These are phyloP conservation scores for Battus philenor DNA, from an alignment of 1,140 invertebrate genomes.

Conservation along the genomic window DNA sequence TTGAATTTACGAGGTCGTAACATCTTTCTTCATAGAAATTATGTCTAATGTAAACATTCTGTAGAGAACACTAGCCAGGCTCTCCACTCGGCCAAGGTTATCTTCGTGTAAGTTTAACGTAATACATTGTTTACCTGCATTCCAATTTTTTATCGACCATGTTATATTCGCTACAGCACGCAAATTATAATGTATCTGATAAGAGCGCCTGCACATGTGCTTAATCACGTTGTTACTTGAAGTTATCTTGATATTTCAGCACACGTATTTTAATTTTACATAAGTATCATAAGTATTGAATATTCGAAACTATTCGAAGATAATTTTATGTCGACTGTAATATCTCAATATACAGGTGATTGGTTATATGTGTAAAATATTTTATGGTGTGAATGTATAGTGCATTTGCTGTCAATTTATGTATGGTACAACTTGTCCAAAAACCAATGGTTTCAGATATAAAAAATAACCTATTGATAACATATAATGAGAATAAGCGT, in stretches of 20 bases:
- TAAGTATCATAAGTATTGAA: too few relatives aligned
- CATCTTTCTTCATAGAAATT: slow-evolving; percentile 33
- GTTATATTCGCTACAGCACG: slow-evolving; percentile 24
- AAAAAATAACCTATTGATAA: neutral
- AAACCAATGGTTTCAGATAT: too few relatives aligned
- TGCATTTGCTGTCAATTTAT: too few relatives aligned
- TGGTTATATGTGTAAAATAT: too few relatives aligned
- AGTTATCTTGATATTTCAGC: slow-evolving; percentile 6
- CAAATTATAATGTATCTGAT: slow-evolving; percentile 9
- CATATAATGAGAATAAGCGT: neutral
- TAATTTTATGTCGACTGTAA: neutral
- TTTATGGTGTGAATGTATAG: too few relatives aligned
- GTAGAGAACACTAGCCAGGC: slow-evolving; percentile 47
- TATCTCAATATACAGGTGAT: neutral
- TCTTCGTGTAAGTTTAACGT: slow-evolving; percentile 32
- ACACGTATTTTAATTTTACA: neutral
- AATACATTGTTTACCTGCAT: slow-evolving; percentile 38
- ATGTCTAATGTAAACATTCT: slow-evolving; percentile 52
- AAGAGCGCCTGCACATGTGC: slow-evolving; percentile 3
- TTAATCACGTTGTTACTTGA: slow-evolving; percentile 3
- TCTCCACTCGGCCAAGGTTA: slow-evolving; percentile 56
- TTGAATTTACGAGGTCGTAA: slow-evolving; percentile 24
- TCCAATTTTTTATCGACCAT: slow-evolving; percentile 25
- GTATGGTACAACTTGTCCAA: too few relatives aligned
- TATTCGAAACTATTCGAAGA: too few relatives aligned